Evolutionary conservation across 2,797 vertebrate genomes (phyloP).

Genomic region (Pseudochromis fuscus): DNA sequence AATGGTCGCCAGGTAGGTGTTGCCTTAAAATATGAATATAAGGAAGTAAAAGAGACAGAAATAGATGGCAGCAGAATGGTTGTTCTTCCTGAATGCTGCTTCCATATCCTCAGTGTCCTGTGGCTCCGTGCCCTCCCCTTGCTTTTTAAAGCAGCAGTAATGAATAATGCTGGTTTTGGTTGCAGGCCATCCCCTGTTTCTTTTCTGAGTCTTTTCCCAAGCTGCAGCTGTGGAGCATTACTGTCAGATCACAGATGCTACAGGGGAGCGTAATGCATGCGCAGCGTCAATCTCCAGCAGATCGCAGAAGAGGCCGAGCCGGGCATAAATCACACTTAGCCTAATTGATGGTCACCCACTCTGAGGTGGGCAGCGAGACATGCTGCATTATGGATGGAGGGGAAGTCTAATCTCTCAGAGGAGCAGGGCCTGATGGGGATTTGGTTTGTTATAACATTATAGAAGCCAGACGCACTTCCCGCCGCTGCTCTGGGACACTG

Average conservation of each 20-base stretch:
- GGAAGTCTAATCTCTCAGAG: constrained; percentile 45
- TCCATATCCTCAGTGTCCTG: no score
- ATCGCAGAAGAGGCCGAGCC: constrained; percentile 7
- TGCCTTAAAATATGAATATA: no score
- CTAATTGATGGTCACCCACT: constrained; percentile 53
- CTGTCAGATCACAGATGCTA: constrained; percentile 34
- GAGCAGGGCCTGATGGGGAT: constrained; percentile 40
- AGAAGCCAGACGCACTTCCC: constrained; percentile 48
- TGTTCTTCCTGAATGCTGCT: no score
- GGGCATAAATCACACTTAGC: constrained; percentile 46
- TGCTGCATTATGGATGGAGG: constrained; percentile 62
- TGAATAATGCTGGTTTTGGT: constrained; percentile 1
- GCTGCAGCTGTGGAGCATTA: constrained; percentile 24
- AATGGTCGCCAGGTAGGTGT: no score
- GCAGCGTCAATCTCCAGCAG: constrained; percentile 11
- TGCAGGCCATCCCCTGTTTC: constrained; percentile 15
- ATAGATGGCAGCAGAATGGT: no score
- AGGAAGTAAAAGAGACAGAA: no score
- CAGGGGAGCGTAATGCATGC: constrained; percentile 18
- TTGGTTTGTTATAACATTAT: constrained; percentile 41
- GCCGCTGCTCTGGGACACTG: constrained; percentile 30
- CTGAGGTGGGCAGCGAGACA: constrained; percentile 48
- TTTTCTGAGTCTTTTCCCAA: constrained; percentile 19
- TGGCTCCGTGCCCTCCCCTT: no score
- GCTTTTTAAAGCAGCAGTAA: no score